phyloP scores from a whole-genome alignment of 2,797 vertebrate species.

The Sphenodon punctatus region DNA sequence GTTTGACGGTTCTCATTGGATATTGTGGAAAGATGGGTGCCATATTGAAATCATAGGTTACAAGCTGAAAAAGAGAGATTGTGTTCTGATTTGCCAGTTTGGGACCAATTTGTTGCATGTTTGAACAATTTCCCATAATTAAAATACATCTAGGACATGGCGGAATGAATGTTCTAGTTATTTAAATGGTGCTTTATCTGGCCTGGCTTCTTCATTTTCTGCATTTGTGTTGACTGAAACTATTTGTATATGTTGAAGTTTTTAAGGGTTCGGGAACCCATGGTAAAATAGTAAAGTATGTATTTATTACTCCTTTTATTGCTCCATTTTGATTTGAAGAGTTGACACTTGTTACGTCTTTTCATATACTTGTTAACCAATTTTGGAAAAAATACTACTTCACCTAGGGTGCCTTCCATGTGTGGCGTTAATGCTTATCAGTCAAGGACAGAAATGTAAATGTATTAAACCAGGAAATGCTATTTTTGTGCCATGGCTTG shows the following conservation, averaged over 20 bases:
- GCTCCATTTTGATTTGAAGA: conserved; percentile 40
- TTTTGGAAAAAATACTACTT: conserved; percentile 65
- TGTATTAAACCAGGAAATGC: conserved; percentile 67
- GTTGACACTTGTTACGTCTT: conserved; percentile 56
- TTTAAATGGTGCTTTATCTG: conserved; percentile 43
- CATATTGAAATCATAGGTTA: conserved; percentile 8
- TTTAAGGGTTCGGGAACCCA: conserved; percentile 73
- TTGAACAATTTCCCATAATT: conserved; percentile 42
- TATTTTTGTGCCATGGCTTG: conserved; percentile 73
- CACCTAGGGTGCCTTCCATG: conserved; percentile 80
- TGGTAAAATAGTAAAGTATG: conserved; percentile 70
- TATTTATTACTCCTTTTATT: conserved; percentile 76
- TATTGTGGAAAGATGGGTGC: conserved; percentile 39
- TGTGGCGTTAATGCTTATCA: conserved; percentile 65
- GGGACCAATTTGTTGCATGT: conserved; percentile 35
- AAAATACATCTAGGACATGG: conserved; percentile 27
- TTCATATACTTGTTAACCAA: conserved; percentile 64
- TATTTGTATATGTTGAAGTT: conserved; percentile 77
- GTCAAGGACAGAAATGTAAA: conserved; percentile 63
- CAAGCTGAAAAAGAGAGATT: background rate
- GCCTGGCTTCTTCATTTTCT: conserved; percentile 53
- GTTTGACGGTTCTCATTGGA: conserved; percentile 21
- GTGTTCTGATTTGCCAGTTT: conserved; percentile 1
- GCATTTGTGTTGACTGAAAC: conserved; percentile 58
- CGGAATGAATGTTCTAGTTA: conserved; percentile 52